phyloP scores from a whole-genome alignment of 2,888 invertebrate species.

The Cistogaster globosa region DNA sequence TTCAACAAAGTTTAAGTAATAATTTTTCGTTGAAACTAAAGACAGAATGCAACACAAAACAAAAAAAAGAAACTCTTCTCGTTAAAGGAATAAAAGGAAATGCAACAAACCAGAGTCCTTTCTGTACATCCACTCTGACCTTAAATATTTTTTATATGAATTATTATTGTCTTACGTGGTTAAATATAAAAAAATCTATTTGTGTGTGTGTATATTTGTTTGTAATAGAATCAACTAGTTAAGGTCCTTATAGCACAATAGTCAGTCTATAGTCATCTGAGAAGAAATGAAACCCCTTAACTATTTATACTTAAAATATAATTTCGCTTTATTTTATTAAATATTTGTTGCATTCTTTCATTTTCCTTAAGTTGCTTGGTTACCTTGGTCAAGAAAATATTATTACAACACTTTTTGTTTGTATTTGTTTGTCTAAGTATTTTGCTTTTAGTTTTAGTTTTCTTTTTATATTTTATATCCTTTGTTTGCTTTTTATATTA shows the following conservation, averaged over 20 bases:
- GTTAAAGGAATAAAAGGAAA: conserved; percentile 2
- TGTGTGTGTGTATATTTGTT: not conserved
- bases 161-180: conserved; percentile 57
- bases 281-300: conserved; percentile 27
- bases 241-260: conserved; percentile 26
- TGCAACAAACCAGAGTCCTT: conserved; percentile 17
- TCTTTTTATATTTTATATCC: conserved; percentile 14
- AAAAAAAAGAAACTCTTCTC: conserved; percentile 1
- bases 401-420: conserved; percentile 69
- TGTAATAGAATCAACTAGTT: conserved; percentile 37
- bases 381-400: conserved; percentile 72
- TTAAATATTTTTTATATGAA: conserved; percentile 60
- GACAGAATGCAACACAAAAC: conserved; percentile 31
- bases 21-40: conserved; percentile 54
- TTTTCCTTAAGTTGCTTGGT: conserved; percentile 53
- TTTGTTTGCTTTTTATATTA: conserved; percentile 72
- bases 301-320: conserved; percentile 6
- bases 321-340: conserved; percentile 57
- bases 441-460: conserved; percentile 3
- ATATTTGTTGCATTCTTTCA: conserved; percentile 56
- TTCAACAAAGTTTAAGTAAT: conserved; percentile 59
- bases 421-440: conserved; percentile 44
- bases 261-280: conserved; percentile 30
- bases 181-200: conserved; percentile 2
- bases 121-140: conserved; percentile 40